Conservation (phyloP, 2,888 invertebrate genomes). For the Sericinus montela region DNA sequence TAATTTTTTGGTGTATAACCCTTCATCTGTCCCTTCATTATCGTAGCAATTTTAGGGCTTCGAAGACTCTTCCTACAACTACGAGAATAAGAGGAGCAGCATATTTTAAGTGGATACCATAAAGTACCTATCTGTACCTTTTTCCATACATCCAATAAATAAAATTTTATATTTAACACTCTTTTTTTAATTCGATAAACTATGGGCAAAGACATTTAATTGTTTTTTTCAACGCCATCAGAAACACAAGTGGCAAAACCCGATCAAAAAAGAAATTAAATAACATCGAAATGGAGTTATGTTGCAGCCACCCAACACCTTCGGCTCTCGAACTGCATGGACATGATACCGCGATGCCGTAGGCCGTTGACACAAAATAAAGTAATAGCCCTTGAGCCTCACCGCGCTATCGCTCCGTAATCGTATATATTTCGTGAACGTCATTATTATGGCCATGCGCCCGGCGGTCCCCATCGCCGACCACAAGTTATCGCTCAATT, state of each 20-base stretch:
- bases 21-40: too few species aligned
- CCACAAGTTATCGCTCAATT: constrained; percentile 63
- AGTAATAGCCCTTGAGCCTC: constrained; percentile 33
- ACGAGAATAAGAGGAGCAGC: too few species aligned
- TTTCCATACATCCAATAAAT: too few species aligned
- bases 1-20: too few species aligned
- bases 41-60: too few species aligned
- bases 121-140: too few species aligned
- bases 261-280: constrained; percentile 16
- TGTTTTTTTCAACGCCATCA: not conserved
- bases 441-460: constrained; percentile 46
- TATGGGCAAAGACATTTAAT: too few species aligned
- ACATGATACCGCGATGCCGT: constrained; percentile 17
- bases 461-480: constrained; percentile 48
- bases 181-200: too few species aligned
- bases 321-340: not conserved
- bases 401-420: constrained; percentile 39
- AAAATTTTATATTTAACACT: too few species aligned
- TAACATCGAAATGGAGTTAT: not conserved
- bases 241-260: constrained; percentile 1
- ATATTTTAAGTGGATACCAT: too few species aligned
- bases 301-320: constrained; percentile 4
- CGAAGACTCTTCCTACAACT: too few species aligned
- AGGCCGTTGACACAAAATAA: constrained; percentile 41
- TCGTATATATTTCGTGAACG: constrained; percentile 48